Conservation (phyloP, 2,113 vertebrate species). For the Regulus satrapa region DNA sequence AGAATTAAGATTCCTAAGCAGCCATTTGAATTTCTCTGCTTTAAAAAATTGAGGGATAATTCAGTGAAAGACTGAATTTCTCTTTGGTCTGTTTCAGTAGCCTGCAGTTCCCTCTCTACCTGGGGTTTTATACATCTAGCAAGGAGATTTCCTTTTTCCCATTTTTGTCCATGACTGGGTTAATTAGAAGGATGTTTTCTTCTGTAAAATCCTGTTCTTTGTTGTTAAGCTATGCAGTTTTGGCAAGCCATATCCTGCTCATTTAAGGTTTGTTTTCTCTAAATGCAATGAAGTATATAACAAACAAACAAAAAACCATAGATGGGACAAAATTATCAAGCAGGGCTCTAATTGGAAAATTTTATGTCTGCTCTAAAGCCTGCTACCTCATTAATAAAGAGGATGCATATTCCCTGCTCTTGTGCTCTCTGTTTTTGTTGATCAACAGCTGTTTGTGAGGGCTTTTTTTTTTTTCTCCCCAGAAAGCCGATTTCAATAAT, state of each 20-base stretch:
- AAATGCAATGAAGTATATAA: background rate
- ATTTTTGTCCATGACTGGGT: background rate
- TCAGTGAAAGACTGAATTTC: background rate
- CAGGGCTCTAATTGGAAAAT: background rate
- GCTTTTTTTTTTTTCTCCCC: background rate
- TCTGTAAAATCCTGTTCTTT: background rate
- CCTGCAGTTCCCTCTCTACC: background rate
- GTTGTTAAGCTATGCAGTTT: background rate
- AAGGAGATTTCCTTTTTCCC: background rate
- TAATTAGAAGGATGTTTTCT: background rate
- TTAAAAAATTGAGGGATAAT: background rate
- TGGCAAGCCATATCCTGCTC: background rate
- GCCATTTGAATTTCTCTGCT: background rate
- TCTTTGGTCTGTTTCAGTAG: background rate
- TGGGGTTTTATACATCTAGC: background rate
- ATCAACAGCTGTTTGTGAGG: background rate
- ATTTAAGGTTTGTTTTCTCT: background rate
- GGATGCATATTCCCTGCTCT: background rate
- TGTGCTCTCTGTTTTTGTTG: background rate
- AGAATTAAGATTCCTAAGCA: background rate
- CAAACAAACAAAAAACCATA: background rate
- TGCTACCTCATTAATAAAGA: background rate
- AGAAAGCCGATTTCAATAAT: background rate
- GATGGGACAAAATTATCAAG: background rate
- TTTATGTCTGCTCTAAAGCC: background rate